A percentile compares a stretch with the other conserved stretches of the same genome.
phyloP scores from a whole-genome alignment of 2,888 invertebrate genomes.

The Microctonus brassicae region DNA sequence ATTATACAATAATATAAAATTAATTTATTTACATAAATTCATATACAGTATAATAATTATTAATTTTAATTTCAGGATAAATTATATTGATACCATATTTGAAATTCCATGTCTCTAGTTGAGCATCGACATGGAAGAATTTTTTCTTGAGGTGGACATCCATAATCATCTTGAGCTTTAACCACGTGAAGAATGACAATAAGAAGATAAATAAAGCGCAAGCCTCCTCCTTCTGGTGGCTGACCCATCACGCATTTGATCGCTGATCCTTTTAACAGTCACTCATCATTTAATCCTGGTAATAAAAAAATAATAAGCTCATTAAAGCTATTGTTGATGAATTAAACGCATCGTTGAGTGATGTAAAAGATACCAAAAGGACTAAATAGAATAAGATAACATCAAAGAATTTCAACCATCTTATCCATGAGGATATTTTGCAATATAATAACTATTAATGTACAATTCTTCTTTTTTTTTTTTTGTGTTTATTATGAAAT shows the following conservation, averaged over 20 bases:
- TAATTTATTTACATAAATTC: neutral
- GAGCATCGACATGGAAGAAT: slow-evolving; percentile 88
- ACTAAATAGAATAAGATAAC: neutral
- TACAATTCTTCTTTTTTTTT: neutral
- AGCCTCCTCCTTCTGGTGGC: slow-evolving; percentile 61
- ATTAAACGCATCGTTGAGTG: neutral
- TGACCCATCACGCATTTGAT: slow-evolving; percentile 65
- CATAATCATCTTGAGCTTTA: slow-evolving; percentile 55
- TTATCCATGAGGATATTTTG: neutral
- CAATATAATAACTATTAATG: neutral
- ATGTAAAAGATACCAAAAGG: neutral
- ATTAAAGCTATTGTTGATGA: neutral
- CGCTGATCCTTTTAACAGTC: slow-evolving; percentile 41
- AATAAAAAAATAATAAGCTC: neutral
- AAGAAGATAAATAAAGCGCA: slow-evolving; percentile 48
- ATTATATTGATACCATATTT: slow-evolving; percentile 80
- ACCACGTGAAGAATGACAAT: slow-evolving; percentile 36
- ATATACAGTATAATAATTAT: neutral
- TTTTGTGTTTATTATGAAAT: too few species aligned
- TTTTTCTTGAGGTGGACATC: slow-evolving; percentile 82
- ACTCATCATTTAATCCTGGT: slow-evolving; percentile 1
- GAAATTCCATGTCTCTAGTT: slow-evolving; percentile 81
- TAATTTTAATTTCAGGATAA: neutral
- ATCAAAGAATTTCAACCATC: neutral
- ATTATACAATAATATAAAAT: neutral